Conservation (phyloP, 2,797 vertebrate species). For the Gadopsis marmoratus region DNA sequence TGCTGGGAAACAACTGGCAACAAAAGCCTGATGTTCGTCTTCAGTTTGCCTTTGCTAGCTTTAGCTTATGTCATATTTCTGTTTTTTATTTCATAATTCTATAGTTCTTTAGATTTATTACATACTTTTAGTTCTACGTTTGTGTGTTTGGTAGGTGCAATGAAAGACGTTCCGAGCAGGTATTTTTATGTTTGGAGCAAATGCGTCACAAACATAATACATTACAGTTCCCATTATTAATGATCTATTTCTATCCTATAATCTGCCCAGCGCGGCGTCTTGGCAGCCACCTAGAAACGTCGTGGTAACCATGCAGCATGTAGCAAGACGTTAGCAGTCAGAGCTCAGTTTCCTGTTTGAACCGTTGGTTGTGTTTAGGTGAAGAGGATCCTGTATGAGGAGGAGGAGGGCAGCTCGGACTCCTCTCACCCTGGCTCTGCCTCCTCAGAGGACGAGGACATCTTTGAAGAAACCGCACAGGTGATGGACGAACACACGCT, state of each 20-base stretch:
- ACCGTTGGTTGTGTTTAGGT: conserved; percentile 75
- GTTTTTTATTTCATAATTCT: neutral
- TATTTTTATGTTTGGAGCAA: conserved; percentile 27
- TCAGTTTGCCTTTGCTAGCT: neutral
- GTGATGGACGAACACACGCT: conserved; percentile 68
- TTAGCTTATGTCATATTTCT: neutral
- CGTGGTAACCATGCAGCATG: neutral
- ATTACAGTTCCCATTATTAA: neutral
- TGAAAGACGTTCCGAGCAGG: conserved; percentile 21
- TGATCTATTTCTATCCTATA: too few relatives aligned
- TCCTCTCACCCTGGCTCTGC: conserved; percentile 95
- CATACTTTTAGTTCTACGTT: neutral
- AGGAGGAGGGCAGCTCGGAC: conserved; percentile 93
- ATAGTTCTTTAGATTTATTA: neutral
- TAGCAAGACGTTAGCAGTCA: neutral
- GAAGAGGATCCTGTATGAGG: conserved; percentile 94
- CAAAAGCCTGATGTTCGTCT: neutral
- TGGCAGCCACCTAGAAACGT: neutral
- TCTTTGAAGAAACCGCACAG: conserved; percentile 97
- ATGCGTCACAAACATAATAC: neutral
- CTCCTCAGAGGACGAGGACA: conserved; percentile 97
- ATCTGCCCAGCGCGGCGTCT: too few relatives aligned
- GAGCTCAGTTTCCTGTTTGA: neutral
- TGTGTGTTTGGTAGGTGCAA: conserved; percentile 5
- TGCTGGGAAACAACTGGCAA: neutral